A percentile compares a stretch with the other conserved stretches of the same genome.
phyloP scores from a whole-genome alignment of 1,140 invertebrate genomes.

The Cherax quadricarinatus region DNA sequence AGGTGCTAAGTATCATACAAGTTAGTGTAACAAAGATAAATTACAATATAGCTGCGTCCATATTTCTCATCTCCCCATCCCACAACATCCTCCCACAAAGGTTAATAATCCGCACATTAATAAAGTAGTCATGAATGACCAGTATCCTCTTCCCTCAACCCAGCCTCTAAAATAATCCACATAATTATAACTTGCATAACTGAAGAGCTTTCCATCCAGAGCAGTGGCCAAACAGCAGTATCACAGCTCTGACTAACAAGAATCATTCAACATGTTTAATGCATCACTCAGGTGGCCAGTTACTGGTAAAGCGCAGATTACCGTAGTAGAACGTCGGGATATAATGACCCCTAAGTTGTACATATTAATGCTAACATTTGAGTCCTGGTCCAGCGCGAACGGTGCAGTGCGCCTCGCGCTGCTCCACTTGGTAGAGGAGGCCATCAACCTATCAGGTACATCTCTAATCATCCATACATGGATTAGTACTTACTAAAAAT shows the following conservation, averaged over 20 bases:
- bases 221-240: not conserved
- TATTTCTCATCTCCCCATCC: not conserved
- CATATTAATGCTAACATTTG: constrained; percentile 60
- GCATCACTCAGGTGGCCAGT: constrained; percentile 27
- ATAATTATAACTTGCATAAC: not conserved
- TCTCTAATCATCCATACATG: no score
- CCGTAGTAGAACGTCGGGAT: constrained; percentile 15
- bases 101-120: not conserved
- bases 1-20: no score
- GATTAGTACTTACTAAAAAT: no score
- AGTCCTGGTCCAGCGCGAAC: constrained; percentile 4
- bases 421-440: no score
- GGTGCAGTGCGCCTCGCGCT: constrained; percentile 5
- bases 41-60: no score
- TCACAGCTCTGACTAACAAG: not conserved
- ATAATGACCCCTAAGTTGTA: constrained; percentile 26
- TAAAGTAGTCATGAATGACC: not conserved
- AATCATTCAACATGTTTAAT: constrained; percentile 12
- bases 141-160: not conserved
- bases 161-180: not conserved
- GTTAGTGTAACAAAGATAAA: no score
- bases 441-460: no score
- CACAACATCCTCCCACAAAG: not conserved
- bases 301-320: constrained; percentile 27
- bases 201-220: not conserved